Percentiles rank a stretch among this genome's conserved stretches.
Evolutionary conservation across 1,140 invertebrate genomes (phyloP).

Genomic region (Anthonomus grandis): DNA sequence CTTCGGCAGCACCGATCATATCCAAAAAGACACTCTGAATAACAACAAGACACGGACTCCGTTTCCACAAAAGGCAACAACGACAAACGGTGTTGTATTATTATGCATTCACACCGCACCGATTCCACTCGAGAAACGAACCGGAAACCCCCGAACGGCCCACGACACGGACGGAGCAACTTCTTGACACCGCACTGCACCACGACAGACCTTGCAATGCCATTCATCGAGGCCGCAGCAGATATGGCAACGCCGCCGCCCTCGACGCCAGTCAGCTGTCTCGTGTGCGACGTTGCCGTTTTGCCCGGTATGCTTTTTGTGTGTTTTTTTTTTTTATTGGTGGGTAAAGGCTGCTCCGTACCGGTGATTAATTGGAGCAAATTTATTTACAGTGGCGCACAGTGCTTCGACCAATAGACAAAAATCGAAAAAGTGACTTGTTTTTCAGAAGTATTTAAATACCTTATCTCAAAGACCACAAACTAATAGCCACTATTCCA

Average conservation of each 20-base stretch:
- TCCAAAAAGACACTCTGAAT: not conserved
- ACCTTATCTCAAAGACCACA: too few relatives aligned
- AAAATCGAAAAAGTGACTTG: too few relatives aligned
- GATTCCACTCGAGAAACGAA: too few relatives aligned
- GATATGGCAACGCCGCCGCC: slow-evolving; percentile 47
- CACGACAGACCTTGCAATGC: slow-evolving; percentile 58
- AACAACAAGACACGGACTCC: too few relatives aligned
- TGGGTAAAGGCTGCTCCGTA: too few relatives aligned
- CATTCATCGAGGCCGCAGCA: slow-evolving; percentile 55
- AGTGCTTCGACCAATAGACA: not conserved
- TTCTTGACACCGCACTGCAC: slow-evolving; percentile 48
- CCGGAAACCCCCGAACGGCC: too few relatives aligned
- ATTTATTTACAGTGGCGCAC: not conserved
- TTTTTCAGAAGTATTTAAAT: too few relatives aligned
- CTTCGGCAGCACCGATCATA: not conserved
- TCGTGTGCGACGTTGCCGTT: slow-evolving; percentile 42
- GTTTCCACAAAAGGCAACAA: too few relatives aligned
- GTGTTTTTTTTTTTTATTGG: too few relatives aligned
- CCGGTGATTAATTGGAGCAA: slow-evolving; percentile 4
- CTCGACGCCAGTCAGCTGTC: slow-evolving; percentile 50
- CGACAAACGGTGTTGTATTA: not conserved
- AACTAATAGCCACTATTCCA: too few relatives aligned
- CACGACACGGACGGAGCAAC: slow-evolving; percentile 18
- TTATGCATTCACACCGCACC: too few relatives aligned
- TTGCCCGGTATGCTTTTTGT: not conserved